Evolutionary conservation across 2,113 vertebrate species (phyloP).

Genomic region (Coptodon bakossiorum): DNA sequence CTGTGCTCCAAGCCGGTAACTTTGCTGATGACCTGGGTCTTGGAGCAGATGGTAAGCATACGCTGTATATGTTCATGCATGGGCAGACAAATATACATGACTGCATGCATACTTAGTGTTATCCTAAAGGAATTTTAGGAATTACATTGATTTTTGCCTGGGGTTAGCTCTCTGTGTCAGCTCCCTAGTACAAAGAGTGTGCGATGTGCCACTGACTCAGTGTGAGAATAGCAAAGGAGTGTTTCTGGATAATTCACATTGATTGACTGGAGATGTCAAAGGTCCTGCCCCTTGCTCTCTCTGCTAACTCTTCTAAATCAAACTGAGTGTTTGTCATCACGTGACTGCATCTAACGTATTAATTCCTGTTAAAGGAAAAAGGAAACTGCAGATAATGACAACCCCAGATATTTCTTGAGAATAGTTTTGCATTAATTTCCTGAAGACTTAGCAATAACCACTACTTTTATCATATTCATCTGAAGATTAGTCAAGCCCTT

Average conservation of each 20-base stretch:
- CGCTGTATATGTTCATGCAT: neutral
- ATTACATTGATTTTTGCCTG: neutral
- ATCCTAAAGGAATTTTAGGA: neutral
- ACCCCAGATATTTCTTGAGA: neutral
- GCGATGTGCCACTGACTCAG: neutral
- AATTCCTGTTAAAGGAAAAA: neutral
- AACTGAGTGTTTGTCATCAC: neutral
- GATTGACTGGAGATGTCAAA: neutral
- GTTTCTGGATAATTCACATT: neutral
- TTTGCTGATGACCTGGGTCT: constrained; percentile 81
- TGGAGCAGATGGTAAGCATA: constrained; percentile 81
- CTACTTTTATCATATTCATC: neutral
- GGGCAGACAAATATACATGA: neutral
- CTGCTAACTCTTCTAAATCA: neutral
- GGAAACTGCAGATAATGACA: neutral
- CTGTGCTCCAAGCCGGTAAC: constrained; percentile 56
- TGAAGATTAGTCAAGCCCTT: neutral
- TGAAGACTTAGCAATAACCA: accelerated
- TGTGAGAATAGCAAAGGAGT: neutral
- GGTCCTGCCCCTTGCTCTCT: neutral
- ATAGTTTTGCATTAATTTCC: neutral
- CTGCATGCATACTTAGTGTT: neutral
- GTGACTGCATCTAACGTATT: accelerated
- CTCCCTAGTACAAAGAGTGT: neutral
- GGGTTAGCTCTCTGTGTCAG: neutral